These are phyloP conservation scores for Gymnoscopelus microlampas DNA, from an alignment of 2,797 vertebrate genomes.

Conservation along the genomic window DNA sequence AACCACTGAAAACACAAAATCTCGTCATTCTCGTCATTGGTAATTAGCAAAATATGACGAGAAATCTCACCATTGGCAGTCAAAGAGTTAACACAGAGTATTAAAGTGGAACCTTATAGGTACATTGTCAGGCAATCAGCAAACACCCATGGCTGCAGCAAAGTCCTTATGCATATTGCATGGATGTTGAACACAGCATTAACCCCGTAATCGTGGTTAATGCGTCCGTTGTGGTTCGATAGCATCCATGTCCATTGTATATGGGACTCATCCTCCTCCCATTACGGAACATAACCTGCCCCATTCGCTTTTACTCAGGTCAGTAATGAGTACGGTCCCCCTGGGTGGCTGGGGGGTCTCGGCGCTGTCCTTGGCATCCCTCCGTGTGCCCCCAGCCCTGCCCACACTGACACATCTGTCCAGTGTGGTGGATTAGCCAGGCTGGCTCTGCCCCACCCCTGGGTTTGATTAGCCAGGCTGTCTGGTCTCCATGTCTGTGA, in stretches of 20 bases:
- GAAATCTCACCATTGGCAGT: too few species aligned
- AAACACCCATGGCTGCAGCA: too few species aligned
- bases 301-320: conserved; percentile 9
- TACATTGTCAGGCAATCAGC: too few species aligned
- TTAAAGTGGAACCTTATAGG: too few species aligned
- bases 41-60: too few species aligned
- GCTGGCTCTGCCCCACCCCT: conserved; percentile 36
- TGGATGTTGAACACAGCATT: neutral
- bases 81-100: too few species aligned
- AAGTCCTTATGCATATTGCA: neutral
- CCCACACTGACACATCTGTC: conserved; percentile 29
- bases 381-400: conserved; percentile 16
- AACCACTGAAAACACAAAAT: too few species aligned
- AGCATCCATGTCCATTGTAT: too few species aligned
- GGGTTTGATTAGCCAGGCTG: conserved; percentile 60
- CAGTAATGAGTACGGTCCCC: conserved; percentile 37
- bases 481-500: conserved; percentile 48
- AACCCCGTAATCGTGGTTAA: conserved; percentile 1
- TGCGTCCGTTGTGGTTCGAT: neutral
- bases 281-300: neutral
- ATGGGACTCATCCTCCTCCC: conserved; percentile 13
- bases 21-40: too few species aligned
- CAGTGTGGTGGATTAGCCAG: conserved; percentile 22
- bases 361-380: conserved; percentile 18
- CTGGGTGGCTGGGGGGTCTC: conserved; percentile 8